Base-by-base conservation (phyloP, 1,140 invertebrate species). In the Drosophila takahashii region DNA sequence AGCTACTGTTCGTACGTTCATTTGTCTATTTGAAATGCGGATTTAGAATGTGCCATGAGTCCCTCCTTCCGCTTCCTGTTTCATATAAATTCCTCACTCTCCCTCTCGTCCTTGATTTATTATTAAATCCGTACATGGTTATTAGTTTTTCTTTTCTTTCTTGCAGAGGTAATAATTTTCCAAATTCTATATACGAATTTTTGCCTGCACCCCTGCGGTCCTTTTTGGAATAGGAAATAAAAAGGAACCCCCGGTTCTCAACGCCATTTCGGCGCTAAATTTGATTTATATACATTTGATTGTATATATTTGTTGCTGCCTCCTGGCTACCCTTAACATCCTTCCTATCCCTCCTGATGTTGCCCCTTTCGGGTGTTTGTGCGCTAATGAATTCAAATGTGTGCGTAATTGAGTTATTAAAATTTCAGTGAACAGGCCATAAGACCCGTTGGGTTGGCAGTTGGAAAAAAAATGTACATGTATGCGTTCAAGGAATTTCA, bases 341-440 rank as follows among this genome's bases (percentile, higher is more conserved):
- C 53, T 59, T 51, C 29, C 26, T 61, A 48, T 39, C 60, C 62
- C 54, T 58, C 50, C 69, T 27, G 39, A 26, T 36, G 22, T 66
- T 13, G 65, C 64, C 34, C 67, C 75, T 69, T 77, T 69, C 51
- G 75, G 75, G 58, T 60, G 60, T 75, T 57, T 70, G 66, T 74
- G 66, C 79, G 77, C 85, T 89, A 89, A 89, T 89, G 85, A 89
- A 89, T 89, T 89, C 85, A 90, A 89, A 89, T 89, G 85, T 90
- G 79, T 90, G 80, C 84, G 80, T 89, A 89, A 89, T 89, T 89
- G 84, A 89, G 84, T 89, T 89, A 89, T 89, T 89, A 89, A 89
- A 90, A 80, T 84, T 90, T 90, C 77, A 89, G 67, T 79, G 79
- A 73, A 45, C 71, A 67, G 61, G n/a, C 54, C 10, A 10, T 26